phyloP scores from a whole-genome alignment of 2,888 invertebrate species.

The Stegana nigrithorax region DNA sequence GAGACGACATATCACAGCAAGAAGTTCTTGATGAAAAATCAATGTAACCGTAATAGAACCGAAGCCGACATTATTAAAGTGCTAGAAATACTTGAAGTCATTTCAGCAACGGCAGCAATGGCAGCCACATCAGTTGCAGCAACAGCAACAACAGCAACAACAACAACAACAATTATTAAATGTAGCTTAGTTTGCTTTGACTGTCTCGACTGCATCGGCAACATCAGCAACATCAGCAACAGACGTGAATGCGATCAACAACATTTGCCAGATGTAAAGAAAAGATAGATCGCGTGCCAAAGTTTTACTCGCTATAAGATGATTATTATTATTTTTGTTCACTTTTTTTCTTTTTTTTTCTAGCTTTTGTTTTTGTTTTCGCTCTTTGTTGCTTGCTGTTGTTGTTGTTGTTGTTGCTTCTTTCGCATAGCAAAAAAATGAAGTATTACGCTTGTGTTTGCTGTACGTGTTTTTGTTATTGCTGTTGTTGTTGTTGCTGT shows the following conservation, averaged over 20 bases:
- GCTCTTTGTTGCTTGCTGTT: neutral
- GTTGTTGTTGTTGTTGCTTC: neutral
- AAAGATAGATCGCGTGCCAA: conserved; percentile 60
- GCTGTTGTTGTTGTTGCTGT: neutral
- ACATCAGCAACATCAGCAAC: conserved; percentile 27
- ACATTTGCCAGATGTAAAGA: conserved; percentile 13
- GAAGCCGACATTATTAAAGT: neutral
- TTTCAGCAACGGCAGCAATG: conserved; percentile 35
- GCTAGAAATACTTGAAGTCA: conserved; percentile 34
- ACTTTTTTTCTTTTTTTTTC: too few relatives aligned
- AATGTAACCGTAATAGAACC: conserved; percentile 32
- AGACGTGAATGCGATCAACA: conserved; percentile 49
- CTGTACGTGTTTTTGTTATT: conserved; percentile 11
- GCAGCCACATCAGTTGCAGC: conserved; percentile 3
- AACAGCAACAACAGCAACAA: conserved; percentile 13
- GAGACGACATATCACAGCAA: too few relatives aligned
- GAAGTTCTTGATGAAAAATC: conserved; percentile 35
- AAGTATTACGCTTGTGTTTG: conserved; percentile 32
- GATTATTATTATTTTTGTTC: conserved; percentile 57
- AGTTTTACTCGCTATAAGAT: conserved; percentile 53
- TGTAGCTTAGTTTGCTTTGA: conserved; percentile 58
- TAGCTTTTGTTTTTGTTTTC: too few relatives aligned
- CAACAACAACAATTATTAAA: conserved; percentile 53
- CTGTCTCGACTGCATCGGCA: conserved; percentile 26
- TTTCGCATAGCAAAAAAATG: neutral